phyloP scores from a whole-genome alignment of 2,113 vertebrate genomes.

The Macroglossus sobrinus region DNA sequence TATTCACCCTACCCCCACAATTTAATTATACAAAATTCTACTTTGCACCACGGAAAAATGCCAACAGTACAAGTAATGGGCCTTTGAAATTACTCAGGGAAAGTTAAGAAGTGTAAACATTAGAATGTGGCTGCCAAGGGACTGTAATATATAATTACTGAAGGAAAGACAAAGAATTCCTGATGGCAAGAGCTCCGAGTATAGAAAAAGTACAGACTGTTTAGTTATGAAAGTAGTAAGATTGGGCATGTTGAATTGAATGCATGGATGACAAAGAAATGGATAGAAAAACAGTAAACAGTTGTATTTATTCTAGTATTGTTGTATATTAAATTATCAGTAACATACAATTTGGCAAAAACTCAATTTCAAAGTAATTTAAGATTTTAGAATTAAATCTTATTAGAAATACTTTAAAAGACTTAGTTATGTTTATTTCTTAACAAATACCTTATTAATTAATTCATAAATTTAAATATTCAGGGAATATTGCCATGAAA shows the following conservation, averaged over 20 bases:
- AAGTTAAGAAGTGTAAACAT: not conserved
- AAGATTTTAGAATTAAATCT: not conserved
- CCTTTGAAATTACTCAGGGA: not conserved
- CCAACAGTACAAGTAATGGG: not conserved
- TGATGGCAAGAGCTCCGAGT: not conserved
- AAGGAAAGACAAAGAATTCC: not conserved
- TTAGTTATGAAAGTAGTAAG: not conserved
- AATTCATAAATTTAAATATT: conserved; percentile 33
- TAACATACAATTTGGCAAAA: not conserved
- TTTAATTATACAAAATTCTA: not conserved
- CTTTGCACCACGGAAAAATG: not conserved
- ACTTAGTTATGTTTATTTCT: not conserved
- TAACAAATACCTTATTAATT: not conserved
- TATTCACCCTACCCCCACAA: not conserved
- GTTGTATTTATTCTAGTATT: not conserved
- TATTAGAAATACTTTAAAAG: not conserved
- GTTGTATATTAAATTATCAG: not conserved
- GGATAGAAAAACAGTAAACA: not conserved
- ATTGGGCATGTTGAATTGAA: not conserved
- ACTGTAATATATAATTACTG: not conserved
- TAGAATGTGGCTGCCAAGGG: not conserved
- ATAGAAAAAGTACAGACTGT: not conserved
- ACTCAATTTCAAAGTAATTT: not conserved
- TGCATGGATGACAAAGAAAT: not conserved
- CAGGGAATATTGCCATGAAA: not conserved